These are phyloP conservation scores for Noctuana brunneofusca DNA, from an alignment of 2,888 invertebrate species.

Conservation along the genomic window DNA sequence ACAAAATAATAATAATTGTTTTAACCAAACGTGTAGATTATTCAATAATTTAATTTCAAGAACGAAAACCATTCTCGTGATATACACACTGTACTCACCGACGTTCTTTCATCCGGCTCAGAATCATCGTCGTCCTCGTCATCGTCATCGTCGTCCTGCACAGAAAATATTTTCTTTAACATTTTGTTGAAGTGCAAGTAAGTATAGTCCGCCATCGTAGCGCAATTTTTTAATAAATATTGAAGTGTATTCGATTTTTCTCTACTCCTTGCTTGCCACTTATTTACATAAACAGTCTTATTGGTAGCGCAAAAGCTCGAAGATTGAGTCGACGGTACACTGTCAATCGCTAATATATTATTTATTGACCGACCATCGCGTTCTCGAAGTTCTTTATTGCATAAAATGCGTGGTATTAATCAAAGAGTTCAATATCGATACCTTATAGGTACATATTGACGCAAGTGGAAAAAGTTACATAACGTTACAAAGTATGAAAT, in stretches of 20 bases:
- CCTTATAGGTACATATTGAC: not conserved
- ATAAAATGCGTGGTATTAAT: conserved; percentile 23
- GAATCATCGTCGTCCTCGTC: conserved; percentile 71
- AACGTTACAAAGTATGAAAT: not conserved
- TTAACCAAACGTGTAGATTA: too few relatives aligned
- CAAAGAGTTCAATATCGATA: conserved; percentile 9
- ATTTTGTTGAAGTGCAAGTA: not conserved
- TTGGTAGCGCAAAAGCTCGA: not conserved
- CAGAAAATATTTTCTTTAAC: conserved; percentile 16
- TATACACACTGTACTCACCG: conserved; percentile 53
- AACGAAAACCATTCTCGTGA: not conserved
- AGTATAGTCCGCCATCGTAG: not conserved
- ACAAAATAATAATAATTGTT: not conserved
- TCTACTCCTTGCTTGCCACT: not conserved
- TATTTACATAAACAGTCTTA: not conserved
- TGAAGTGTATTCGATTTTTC: not conserved
- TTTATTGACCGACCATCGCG: not conserved
- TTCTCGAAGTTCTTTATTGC: too few relatives aligned
- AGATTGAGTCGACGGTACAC: conserved; percentile 3
- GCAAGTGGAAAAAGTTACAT: conserved; percentile 8
- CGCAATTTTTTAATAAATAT: not conserved
- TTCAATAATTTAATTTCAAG: too few relatives aligned
- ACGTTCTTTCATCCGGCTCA: conserved; percentile 63
- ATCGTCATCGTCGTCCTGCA: conserved; percentile 54
- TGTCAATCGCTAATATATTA: conserved; percentile 10